Conservation (phyloP, 1,140 invertebrate species). For the Thrips palmi region DNA sequence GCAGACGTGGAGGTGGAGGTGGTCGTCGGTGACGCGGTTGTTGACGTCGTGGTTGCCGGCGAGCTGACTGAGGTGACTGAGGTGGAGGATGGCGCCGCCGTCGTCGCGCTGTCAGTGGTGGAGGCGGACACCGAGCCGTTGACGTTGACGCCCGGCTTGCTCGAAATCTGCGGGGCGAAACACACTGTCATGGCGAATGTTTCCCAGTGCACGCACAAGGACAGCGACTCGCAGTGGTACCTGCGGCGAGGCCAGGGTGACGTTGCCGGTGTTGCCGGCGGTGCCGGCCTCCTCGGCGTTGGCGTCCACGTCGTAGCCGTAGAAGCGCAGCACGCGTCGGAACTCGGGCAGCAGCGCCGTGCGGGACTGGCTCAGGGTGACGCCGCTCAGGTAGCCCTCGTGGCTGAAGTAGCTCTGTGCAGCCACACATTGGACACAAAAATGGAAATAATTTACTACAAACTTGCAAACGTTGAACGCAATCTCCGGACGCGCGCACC, state of each 20-base stretch:
- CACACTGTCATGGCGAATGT: too few relatives aligned
- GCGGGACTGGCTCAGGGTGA: constrained; percentile 56
- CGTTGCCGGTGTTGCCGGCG: constrained; percentile 1
- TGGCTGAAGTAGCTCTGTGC: constrained; percentile 57
- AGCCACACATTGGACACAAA: background rate
- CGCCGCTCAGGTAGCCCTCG: constrained; percentile 55
- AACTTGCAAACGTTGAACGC: too few relatives aligned
- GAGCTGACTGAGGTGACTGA: constrained; percentile 13
- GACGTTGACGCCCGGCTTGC: too few relatives aligned
- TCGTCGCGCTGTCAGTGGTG: constrained; percentile 6
- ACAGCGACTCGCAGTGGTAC: constrained; percentile 2
- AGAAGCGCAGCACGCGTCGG: constrained; percentile 48
- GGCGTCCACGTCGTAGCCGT: constrained; percentile 44
- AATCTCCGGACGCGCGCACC: too few relatives aligned
- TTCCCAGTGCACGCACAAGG: too few relatives aligned
- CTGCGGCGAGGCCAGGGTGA: background rate
- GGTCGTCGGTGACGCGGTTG: constrained; percentile 2
- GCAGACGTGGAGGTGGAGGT: constrained; percentile 1
- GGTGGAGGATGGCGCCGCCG: constrained; percentile 16
- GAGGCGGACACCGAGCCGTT: background rate
- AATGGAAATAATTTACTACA: too few relatives aligned
- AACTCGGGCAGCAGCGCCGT: constrained; percentile 47
- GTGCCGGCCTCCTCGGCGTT: constrained; percentile 12
- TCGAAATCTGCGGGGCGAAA: background rate
- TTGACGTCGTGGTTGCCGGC: constrained; percentile 15